Percentiles rank a stretch among this genome's conserved stretches.
Conservation (phyloP, 2,888 invertebrate species). For the Morpho deidamia region DNA sequence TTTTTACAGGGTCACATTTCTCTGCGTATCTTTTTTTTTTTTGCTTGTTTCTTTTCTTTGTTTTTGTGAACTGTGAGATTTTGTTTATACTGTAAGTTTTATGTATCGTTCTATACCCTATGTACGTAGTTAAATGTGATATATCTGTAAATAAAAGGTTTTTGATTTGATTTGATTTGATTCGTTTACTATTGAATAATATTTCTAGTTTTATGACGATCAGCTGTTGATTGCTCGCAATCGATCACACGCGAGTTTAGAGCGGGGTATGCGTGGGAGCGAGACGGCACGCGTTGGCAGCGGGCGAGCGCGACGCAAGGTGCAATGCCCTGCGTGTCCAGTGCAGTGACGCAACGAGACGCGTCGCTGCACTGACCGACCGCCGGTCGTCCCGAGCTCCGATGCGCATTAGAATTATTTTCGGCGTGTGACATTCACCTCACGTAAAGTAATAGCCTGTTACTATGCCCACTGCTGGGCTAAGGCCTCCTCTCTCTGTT, state of each 20-base stretch:
- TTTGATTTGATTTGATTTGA: too few relatives aligned
- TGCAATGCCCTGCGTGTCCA: constrained; percentile 67
- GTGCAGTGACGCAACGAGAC: constrained; percentile 69
- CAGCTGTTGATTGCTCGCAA: constrained; percentile 61
- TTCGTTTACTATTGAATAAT: constrained; percentile 7
- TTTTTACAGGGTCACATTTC: too few relatives aligned
- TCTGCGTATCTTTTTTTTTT: too few relatives aligned
- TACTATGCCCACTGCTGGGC: too few relatives aligned
- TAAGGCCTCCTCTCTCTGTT: too few relatives aligned
- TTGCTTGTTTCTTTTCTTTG: too few relatives aligned
- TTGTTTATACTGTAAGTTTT: too few relatives aligned
- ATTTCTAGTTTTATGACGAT: constrained; percentile 42
- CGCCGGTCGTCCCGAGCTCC: constrained; percentile 34
- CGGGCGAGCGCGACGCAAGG: constrained; percentile 44
- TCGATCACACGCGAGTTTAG: constrained; percentile 47
- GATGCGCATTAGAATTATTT: constrained; percentile 52
- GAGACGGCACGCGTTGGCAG: constrained; percentile 24
- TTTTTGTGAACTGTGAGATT: too few relatives aligned
- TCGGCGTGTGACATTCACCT: constrained; percentile 64
- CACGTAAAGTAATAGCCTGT: too few relatives aligned
- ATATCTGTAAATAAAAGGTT: too few relatives aligned
- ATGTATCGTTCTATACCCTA: too few relatives aligned
- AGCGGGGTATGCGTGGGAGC: constrained; percentile 32
- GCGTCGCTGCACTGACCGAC: constrained; percentile 62
- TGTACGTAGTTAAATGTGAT: too few relatives aligned